Conservation (phyloP, 2,113 vertebrate species). For the Pitta sordida region DNA sequence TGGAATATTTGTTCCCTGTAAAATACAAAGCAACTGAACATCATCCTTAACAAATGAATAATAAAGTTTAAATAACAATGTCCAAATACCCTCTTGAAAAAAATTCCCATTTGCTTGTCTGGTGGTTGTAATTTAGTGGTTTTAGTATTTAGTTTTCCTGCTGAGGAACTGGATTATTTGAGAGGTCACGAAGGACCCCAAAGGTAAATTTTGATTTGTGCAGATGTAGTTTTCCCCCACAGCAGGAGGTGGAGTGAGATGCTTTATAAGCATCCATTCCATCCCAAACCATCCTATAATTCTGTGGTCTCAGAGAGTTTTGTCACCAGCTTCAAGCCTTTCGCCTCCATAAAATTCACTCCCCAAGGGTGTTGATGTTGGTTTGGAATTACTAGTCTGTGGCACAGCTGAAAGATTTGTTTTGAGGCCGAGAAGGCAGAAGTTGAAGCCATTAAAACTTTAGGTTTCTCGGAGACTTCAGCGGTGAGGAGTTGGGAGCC, state of each 20-base stretch:
- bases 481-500: neutral
- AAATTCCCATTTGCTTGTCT: neutral
- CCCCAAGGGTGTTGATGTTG: neutral
- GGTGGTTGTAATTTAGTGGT: neutral
- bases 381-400: neutral
- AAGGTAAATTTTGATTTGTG: neutral
- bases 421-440: neutral
- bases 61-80: neutral
- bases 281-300: neutral
- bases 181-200: neutral
- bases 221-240: neutral
- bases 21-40: rapidly evolving
- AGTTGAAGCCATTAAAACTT: neutral
- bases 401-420: neutral
- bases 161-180: neutral
- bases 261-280: neutral
- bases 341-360: neutral
- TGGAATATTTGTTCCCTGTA: neutral
- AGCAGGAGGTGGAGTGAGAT: neutral
- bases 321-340: neutral
- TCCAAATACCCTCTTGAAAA: neutral
- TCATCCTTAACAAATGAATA: neutral
- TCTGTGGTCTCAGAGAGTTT: neutral
- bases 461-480: neutral
- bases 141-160: neutral